A percentile compares a stretch with the other conserved stretches of the same genome.
phyloP scores from a whole-genome alignment of 2,888 invertebrate species.

The Mycogona germanica region DNA sequence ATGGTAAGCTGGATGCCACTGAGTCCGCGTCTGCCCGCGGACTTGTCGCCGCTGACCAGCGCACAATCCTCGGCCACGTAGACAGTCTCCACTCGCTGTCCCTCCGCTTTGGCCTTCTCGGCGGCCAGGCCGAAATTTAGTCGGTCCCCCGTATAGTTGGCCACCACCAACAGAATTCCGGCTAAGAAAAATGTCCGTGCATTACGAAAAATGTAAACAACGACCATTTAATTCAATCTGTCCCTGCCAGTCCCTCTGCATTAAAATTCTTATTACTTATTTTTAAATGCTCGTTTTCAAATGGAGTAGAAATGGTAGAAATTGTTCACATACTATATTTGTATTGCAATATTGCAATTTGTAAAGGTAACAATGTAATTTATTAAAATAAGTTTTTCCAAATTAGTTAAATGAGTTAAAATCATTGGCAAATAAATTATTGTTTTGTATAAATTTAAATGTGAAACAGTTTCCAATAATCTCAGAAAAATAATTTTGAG shows the following conservation, averaged over 20 bases:
- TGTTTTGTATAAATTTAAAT: too few species aligned
- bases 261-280: background rate
- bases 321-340: too few species aligned
- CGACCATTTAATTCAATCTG: too few species aligned
- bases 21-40: constrained; percentile 49
- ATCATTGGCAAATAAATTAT: too few species aligned
- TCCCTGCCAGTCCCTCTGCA: background rate
- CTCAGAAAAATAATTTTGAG: too few species aligned
- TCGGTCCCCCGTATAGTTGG: constrained; percentile 65
- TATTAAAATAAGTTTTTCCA: too few species aligned
- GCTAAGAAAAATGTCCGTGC: constrained; percentile 23
- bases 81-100: constrained; percentile 44
- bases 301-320: too few species aligned
- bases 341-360: background rate
- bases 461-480: too few species aligned
- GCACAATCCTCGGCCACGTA: constrained; percentile 60
- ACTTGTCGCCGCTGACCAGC: constrained; percentile 35
- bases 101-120: constrained; percentile 52
- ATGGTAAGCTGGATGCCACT: constrained; percentile 43
- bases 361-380: too few species aligned
- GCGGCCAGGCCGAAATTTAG: constrained; percentile 70
- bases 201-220: constrained; percentile 28
- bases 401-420: too few species aligned
- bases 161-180: constrained; percentile 57
- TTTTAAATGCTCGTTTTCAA: background rate